A percentile compares a stretch with the other conserved stretches of the same genome.
These are phyloP conservation scores for Hiodon tergisus DNA, from an alignment of 2,113 vertebrate species.

Conservation along the genomic window DNA sequence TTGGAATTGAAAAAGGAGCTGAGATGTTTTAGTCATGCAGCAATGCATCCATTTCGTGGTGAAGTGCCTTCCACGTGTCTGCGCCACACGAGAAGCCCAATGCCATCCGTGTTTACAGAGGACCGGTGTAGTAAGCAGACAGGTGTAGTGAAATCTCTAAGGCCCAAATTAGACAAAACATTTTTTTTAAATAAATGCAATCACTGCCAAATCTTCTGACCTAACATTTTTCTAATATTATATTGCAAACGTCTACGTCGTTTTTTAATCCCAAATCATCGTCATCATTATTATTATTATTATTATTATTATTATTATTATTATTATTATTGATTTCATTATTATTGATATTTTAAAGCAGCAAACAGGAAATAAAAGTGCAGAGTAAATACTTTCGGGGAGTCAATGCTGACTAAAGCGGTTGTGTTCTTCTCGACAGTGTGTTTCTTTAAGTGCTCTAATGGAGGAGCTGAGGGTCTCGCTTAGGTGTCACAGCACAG, in stretches of 20 bases:
- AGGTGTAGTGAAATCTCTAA: too few relatives aligned
- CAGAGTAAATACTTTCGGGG: not conserved
- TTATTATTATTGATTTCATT: not conserved
- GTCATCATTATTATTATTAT: not conserved
- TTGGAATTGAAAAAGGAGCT: constrained; percentile 1
- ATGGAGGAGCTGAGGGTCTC: constrained; percentile 89
- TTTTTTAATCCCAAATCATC: constrained; percentile 17
- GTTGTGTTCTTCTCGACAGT: constrained; percentile 58
- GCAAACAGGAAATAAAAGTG: not conserved
- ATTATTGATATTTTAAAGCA: not conserved
- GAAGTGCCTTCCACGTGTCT: not conserved
- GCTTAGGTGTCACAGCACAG: constrained; percentile 80
- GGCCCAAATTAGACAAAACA: not conserved
- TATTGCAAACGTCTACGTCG: not conserved
- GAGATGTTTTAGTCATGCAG: not conserved
- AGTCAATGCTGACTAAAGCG: constrained; percentile 16
- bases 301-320: not conserved
- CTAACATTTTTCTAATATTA: not conserved
- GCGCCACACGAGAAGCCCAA: not conserved
- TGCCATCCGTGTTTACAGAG: not conserved
- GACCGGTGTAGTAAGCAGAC: not conserved
- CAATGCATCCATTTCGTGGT: not conserved
- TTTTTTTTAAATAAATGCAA: not conserved
- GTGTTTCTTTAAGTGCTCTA: constrained; percentile 78
- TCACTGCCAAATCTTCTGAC: not conserved